Evolutionary conservation across 2,113 vertebrate species (phyloP).

Genomic region (Calyptomena viridis): DNA sequence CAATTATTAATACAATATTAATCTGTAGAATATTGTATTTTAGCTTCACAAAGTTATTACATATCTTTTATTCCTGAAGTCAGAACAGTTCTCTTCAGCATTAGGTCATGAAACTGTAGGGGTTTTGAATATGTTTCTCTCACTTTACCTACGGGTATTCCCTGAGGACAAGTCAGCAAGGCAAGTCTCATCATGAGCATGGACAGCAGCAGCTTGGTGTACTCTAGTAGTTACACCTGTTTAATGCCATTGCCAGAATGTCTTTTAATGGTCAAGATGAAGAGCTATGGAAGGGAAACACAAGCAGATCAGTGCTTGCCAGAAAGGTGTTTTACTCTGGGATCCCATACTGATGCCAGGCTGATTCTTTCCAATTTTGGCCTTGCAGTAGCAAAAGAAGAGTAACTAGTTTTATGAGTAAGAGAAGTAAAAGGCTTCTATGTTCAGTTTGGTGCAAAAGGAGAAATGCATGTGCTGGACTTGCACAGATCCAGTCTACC

Average conservation of each 20-base stretch:
- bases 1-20: neutral
- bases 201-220: neutral
- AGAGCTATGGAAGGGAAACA: neutral
- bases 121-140: neutral
- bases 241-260: neutral
- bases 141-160: neutral
- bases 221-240: neutral
- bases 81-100: neutral
- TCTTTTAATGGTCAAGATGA: neutral
- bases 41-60: neutral
- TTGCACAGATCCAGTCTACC: neutral
- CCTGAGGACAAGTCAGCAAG: neutral
- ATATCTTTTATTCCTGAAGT: neutral
- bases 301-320: neutral
- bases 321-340: neutral
- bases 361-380: neutral
- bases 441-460: neutral
- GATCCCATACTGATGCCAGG: neutral
- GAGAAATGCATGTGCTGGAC: neutral
- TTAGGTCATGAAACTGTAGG: neutral
- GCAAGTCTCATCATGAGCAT: neutral
- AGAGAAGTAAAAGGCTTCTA: fast-evolving
- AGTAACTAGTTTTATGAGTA: neutral
- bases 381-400: neutral
- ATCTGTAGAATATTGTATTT: neutral